Percentiles rank a stretch among this genome's conserved stretches.
Conservation (phyloP, 1,140 invertebrate species). For the Drosophila paulistorum region DNA sequence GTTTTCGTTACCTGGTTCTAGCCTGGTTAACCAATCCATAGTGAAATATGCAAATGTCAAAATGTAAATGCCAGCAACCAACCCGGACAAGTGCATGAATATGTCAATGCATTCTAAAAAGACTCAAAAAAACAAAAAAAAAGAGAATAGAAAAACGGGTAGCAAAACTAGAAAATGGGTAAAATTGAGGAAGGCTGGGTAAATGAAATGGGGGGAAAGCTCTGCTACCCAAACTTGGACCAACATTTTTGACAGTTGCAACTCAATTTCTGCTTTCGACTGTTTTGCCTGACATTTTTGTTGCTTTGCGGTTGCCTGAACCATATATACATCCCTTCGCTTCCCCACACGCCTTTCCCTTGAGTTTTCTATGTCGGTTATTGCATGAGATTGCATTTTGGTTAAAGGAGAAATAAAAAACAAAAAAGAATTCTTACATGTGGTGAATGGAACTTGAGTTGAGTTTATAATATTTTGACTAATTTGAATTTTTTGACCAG, state of each 20-base stretch:
- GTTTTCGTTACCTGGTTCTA: constrained; percentile 27
- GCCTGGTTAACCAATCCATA: constrained; percentile 62
- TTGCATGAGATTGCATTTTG: constrained; percentile 57
- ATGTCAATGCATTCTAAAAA: constrained; percentile 63
- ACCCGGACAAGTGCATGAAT: constrained; percentile 57
- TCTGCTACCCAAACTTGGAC: constrained; percentile 29
- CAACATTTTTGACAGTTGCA: constrained; percentile 70
- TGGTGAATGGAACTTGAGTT: constrained; percentile 46
- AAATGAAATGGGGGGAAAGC: not conserved
- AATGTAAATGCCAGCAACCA: constrained; percentile 64
- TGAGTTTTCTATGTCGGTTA: constrained; percentile 9
- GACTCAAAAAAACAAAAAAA: not conserved
- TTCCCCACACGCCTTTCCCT: not conserved
- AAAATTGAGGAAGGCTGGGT: too few species aligned
- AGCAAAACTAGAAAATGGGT: too few species aligned
- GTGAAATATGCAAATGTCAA: constrained; percentile 65
- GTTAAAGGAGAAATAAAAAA: constrained; percentile 18
- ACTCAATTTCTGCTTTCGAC: constrained; percentile 48
- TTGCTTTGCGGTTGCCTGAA: constrained; percentile 57
- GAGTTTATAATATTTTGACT: constrained; percentile 59
- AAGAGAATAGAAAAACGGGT: not conserved
- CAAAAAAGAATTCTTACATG: not conserved
- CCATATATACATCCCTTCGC: constrained; percentile 10
- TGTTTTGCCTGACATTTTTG: constrained; percentile 50
- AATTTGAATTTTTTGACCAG: constrained; percentile 49